Percentiles rank a stretch among this genome's conserved stretches.
phyloP scores from a whole-genome alignment of 2,797 vertebrate genomes.

The Astyanax mexicanus region DNA sequence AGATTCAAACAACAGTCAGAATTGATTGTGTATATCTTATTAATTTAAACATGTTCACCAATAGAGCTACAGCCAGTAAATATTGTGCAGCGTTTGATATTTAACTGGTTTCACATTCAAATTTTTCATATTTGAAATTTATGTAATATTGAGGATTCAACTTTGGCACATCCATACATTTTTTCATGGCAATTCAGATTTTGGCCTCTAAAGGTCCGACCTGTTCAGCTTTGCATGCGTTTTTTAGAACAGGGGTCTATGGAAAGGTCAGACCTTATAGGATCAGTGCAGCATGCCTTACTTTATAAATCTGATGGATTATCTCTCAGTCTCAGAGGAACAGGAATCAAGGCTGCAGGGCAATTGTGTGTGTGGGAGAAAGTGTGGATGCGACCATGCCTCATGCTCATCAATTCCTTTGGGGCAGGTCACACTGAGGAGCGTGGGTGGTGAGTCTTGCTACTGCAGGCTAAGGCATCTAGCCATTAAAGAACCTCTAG shows the following conservation, averaged over 20 bases:
- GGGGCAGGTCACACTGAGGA: conserved; percentile 81
- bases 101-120: neutral
- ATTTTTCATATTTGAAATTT: neutral
- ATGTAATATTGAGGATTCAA: conserved; percentile 4
- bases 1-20: neutral
- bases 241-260: conserved; percentile 37
- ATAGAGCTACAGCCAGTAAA: neutral
- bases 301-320: conserved; percentile 57
- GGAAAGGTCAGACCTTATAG: conserved; percentile 43
- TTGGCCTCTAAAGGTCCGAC: conserved; percentile 22
- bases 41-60: neutral
- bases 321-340: conserved; percentile 40
- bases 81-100: neutral
- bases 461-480: conserved; percentile 64
- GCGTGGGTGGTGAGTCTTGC: conserved; percentile 51
- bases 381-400: conserved; percentile 74
- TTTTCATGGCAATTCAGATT: conserved; percentile 23
- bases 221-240: conserved; percentile 42
- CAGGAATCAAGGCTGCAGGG: conserved; percentile 71
- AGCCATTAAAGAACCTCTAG: conserved; percentile 72
- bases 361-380: conserved; percentile 77
- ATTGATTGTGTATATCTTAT: neutral
- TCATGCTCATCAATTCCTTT: conserved; percentile 82
- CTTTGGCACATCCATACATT: conserved; percentile 53
- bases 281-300: conserved; percentile 80